A percentile compares a stretch with the other conserved stretches of the same genome.
Conservation (phyloP, 2,888 invertebrate species). For the Andrena dorsata region DNA sequence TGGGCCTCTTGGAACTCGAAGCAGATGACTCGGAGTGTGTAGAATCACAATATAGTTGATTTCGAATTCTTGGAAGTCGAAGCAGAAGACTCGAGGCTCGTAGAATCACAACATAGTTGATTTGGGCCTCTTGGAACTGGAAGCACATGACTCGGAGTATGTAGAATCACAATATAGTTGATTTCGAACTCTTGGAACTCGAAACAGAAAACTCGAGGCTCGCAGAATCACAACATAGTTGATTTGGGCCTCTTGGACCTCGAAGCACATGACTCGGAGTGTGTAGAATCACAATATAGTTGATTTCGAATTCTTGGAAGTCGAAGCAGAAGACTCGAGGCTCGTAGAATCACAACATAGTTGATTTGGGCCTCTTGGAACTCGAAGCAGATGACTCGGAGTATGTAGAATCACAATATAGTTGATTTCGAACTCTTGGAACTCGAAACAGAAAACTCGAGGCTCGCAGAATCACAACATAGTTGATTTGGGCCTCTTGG, state of each 20-base stretch:
- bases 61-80: background rate
- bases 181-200: background rate
- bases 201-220: background rate
- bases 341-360: background rate
- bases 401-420: background rate
- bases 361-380: background rate
- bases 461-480: no score
- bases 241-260: no score
- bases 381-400: background rate
- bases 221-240: no score
- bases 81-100: background rate
- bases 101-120: background rate
- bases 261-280: no score
- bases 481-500: no score
- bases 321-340: background rate
- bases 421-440: background rate
- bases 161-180: background rate
- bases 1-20: background rate
- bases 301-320: background rate
- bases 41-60: background rate
- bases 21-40: background rate
- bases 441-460: no score
- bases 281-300: no score
- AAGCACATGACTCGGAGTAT: background rate
- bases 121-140: background rate